These are phyloP conservation scores for Notoglanidium macrostoma DNA, from an alignment of 2,797 vertebrate genomes.

Conservation along the genomic window DNA sequence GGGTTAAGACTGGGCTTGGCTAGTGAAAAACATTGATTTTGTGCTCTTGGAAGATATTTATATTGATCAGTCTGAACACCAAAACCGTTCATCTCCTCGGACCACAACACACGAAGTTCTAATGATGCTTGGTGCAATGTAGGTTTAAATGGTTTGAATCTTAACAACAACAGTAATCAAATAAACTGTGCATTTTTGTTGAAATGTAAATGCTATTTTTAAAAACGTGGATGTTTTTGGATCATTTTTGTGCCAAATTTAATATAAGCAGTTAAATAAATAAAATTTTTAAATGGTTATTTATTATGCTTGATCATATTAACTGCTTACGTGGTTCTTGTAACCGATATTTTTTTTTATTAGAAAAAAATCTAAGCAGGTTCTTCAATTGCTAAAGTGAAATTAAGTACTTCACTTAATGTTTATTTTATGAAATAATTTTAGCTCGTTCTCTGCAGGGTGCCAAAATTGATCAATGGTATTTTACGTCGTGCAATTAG, in stretches of 20 bases:
- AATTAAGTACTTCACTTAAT: not conserved
- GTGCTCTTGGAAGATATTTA: not conserved
- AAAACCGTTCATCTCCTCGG: not conserved
- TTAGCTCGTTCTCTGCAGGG: not conserved
- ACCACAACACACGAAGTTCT: not conserved
- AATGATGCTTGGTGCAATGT: not conserved
- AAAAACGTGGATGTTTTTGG: not conserved
- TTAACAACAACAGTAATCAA: not conserved
- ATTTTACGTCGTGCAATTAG: not conserved
- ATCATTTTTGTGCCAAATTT: not conserved
- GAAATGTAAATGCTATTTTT: not conserved
- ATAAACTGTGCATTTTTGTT: not conserved
- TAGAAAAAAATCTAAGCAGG: no score
- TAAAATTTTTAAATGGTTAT: not conserved
- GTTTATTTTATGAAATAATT: not conserved
- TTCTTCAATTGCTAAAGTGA: not conserved
- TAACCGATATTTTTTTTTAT: not conserved
- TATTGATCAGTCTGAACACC: not conserved
- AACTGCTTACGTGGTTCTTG: not conserved
- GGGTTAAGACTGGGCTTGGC: not conserved
- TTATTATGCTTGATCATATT: not conserved
- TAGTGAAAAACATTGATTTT: not conserved
- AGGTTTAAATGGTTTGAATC: not conserved
- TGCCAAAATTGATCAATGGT: not conserved
- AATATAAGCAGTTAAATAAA: not conserved